Evolutionary conservation across 2,113 vertebrate species (phyloP).

Genomic region (Etia nguti): DNA sequence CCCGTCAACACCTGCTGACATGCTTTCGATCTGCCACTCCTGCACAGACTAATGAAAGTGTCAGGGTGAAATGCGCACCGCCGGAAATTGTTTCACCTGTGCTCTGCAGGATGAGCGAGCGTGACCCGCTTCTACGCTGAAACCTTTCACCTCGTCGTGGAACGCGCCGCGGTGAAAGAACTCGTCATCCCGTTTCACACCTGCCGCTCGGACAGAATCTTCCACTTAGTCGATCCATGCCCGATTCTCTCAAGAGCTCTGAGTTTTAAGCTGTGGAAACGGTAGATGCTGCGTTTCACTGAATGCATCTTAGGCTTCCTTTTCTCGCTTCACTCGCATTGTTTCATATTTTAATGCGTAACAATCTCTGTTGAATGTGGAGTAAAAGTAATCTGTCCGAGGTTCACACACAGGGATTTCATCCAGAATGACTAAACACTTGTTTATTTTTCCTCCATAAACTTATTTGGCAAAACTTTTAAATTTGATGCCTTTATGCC

Average conservation of each 20-base stretch:
- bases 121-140: neutral
- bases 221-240: neutral
- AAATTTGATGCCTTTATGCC: neutral
- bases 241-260: neutral
- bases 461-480: neutral
- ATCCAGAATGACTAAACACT: neutral
- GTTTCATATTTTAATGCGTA: neutral
- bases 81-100: neutral
- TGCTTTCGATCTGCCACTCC: neutral
- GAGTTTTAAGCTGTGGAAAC: neutral
- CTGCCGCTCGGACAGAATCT: neutral
- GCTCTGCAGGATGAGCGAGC: neutral
- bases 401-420: neutral
- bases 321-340: accelerated
- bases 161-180: neutral
- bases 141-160: accelerated
- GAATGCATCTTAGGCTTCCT: neutral
- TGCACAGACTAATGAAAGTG: constrained; percentile 28
- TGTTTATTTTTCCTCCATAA: neutral
- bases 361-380: neutral
- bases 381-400: neutral
- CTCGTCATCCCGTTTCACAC: neutral
- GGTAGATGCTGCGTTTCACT: neutral
- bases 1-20: neutral
- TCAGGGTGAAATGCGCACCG: neutral